Percentiles rank a stretch among this genome's conserved stretches.
phyloP scores from a whole-genome alignment of 2,113 vertebrate genomes.

The Micronycteris hirsuta region DNA sequence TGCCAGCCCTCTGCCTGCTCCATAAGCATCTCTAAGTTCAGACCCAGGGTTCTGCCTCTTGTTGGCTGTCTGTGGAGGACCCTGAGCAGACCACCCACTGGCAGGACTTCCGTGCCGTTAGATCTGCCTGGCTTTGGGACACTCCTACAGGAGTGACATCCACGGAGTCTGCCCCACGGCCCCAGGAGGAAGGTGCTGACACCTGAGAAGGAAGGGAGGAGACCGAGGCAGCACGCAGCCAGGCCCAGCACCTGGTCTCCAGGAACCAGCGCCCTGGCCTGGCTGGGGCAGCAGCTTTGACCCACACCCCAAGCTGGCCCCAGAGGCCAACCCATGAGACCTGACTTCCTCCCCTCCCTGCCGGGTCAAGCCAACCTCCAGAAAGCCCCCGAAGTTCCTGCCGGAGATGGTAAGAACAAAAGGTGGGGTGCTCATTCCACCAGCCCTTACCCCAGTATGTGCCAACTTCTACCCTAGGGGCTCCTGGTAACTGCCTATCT shows the following conservation, averaged over 20 bases:
- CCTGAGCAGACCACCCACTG: neutral
- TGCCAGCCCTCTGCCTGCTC: neutral
- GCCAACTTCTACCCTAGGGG: neutral
- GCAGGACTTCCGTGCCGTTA: neutral
- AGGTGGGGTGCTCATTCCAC: neutral
- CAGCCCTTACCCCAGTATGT: neutral
- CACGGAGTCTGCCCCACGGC: neutral
- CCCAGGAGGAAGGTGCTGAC: fast-evolving
- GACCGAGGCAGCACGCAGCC: neutral
- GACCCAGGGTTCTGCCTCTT: neutral
- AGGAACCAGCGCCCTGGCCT: neutral
- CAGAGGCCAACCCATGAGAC: neutral
- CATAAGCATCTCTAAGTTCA: too few species aligned
- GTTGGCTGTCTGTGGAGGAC: too few species aligned
- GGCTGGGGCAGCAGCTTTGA: neutral
- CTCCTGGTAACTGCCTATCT: neutral
- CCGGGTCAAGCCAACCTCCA: neutral
- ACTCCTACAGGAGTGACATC: fast-evolving
- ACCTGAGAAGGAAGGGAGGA: neutral
- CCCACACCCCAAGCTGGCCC: neutral
- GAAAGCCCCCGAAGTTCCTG: neutral
- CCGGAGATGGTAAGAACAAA: neutral
- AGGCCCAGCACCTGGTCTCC: fast-evolving
- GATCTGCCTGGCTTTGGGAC: neutral
- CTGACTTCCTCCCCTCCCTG: neutral